Evolutionary conservation across 2,888 invertebrate genomes (phyloP).

Genomic region (Eutolmus rufibarbis): DNA sequence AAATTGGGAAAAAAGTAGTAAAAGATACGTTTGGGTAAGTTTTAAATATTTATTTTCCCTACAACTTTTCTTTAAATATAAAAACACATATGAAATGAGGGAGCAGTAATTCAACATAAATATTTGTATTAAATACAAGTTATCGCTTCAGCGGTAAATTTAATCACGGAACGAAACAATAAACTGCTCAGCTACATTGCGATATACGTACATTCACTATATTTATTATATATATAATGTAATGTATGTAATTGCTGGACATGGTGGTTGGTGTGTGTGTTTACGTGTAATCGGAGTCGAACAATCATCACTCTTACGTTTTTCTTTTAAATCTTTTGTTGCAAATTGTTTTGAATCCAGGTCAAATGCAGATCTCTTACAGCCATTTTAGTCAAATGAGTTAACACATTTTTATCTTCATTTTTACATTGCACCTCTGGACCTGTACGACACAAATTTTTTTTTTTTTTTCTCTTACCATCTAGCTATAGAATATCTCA

Average conservation of each 20-base stretch:
- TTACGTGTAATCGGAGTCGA: background rate
- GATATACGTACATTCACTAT: background rate
- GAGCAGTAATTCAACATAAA: slow-evolving; percentile 1
- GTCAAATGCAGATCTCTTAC: slow-evolving; percentile 7
- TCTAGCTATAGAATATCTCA: slow-evolving; percentile 2
- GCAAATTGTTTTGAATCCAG: background rate
- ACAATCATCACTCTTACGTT: slow-evolving; percentile 27
- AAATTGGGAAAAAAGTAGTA: background rate
- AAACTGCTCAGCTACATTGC: background rate
- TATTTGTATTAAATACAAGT: slow-evolving; percentile 7
- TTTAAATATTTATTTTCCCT: slow-evolving; percentile 29
- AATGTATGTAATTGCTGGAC: slow-evolving; percentile 15
- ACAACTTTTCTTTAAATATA: slow-evolving; percentile 11
- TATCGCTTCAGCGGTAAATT: background rate
- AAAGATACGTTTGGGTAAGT: background rate
- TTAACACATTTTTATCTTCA: background rate
- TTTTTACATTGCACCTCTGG: background rate
- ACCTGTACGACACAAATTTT: background rate
- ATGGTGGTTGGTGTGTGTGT: background rate
- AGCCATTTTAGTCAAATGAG: slow-evolving; percentile 9
- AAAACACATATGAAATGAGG: slow-evolving; percentile 14
- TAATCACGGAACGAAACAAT: background rate
- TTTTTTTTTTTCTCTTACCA: background rate
- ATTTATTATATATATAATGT: background rate
- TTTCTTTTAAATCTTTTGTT: background rate